Evolutionary conservation across 2,113 vertebrate species (phyloP), one percentile per base, ranked within the genome.

Genomic region (Cettia cetti): DNA sequence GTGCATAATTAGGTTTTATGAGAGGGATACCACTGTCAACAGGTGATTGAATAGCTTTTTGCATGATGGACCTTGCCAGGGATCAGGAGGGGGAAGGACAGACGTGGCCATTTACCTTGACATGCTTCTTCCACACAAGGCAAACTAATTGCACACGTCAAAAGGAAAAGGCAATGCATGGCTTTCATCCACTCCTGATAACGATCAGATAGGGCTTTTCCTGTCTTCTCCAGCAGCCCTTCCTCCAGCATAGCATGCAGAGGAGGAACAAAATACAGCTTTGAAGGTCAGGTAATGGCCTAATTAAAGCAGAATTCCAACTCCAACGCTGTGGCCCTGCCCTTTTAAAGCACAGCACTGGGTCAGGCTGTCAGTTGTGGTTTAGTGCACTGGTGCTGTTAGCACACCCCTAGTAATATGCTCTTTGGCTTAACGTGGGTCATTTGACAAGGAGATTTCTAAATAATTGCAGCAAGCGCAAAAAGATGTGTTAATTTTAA

Each of bases 391-490:
- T 45, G 35, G 47, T 60, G 85, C 76, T 74, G 82, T 63, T 89
- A 83, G 82, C 79, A 63, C 76, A 81, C 56, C 88, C 79, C 65
- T 65, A 70, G 44, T 71, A 82, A 91, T 82, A 82, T 2, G 65
- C 49, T 91, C 70, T 89, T 84, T 88, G 75, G 72, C 64, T 94
- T 86, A 68, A 89, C 16, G 1, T 16, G 42, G 95, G 91, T 84
- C 93, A 90, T 95, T 96, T 92, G 95, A 94, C 96, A 78, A 70
- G 65, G 86, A 77, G 85, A 91, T 89, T 92, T 95, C 93, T 94
- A 96, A 97, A 87, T 89, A 96, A 92, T 13, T 86, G 90, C 63
- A 77, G 88, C 68, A 70, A 86, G 90, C 63, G 80, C 39, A 60
- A 45, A 89, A 74, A 80, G 47, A 1, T 0, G 0, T 47, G 56